Percentiles rank a stretch among this genome's conserved stretches.
phyloP scores from a whole-genome alignment of 2,797 vertebrate genomes.

The Zalophus californianus region DNA sequence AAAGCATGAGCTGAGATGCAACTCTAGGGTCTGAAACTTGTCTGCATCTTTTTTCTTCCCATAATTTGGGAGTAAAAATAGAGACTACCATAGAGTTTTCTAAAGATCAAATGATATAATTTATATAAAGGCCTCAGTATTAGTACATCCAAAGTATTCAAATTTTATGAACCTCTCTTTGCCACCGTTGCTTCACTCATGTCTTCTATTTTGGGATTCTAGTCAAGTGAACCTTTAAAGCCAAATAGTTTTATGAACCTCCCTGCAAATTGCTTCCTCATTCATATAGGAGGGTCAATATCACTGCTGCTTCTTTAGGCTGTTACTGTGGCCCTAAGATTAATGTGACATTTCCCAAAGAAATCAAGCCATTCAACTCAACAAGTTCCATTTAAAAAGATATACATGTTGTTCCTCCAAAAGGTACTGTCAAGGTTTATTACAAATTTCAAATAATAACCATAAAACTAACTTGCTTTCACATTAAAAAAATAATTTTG shows the following conservation, averaged over 20 bases:
- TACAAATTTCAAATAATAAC: not conserved
- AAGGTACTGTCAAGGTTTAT: constrained; percentile 39
- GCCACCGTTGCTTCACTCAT: not conserved
- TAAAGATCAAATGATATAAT: not conserved
- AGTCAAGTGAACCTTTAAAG: not conserved
- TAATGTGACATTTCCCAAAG: not conserved
- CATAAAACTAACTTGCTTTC: not conserved
- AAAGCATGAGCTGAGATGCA: not conserved
- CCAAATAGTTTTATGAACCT: not conserved
- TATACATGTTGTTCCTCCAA: not conserved
- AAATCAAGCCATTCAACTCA: not conserved
- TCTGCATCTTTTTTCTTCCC: not conserved
- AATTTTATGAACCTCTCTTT: not conserved
- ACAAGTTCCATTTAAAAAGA: not conserved
- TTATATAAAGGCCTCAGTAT: not conserved
- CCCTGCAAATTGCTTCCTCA: not conserved
- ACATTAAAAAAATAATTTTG: constrained; percentile 47
- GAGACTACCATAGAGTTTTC: not conserved
- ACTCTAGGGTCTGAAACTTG: not conserved
- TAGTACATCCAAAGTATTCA: not conserved
- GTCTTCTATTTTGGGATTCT: not conserved
- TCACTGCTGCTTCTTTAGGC: not conserved
- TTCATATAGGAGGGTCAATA: not conserved
- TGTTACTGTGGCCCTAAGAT: not conserved
- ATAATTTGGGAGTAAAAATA: not conserved